Evolutionary conservation across 2,888 invertebrate species (phyloP), one percentile per base, ranked within the genome.

Genomic region (Diaperis boleti): DNA sequence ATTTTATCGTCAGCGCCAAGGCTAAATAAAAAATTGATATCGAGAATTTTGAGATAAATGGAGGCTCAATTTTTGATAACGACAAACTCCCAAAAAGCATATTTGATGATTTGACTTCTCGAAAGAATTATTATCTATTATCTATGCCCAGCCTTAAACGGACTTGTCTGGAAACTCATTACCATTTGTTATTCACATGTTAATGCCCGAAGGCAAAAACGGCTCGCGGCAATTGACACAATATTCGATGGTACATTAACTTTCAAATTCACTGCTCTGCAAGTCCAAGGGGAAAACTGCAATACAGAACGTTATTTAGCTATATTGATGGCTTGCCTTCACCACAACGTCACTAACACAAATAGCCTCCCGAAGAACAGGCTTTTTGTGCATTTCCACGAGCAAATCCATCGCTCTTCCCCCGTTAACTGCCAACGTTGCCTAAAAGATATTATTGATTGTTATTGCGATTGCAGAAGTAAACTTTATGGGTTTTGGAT

Each of bases 381-480:
- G 14, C 57, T 45, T 57, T 57, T 57, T 57, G 45, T 57, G 22
- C 57, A 45, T 57, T 45, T 57, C 57, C 44, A 57, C 45, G 45
- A 47, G 35, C 57, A 57, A 57, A 57, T 45, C 45, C 57, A 54
- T 57, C 57, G 57, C 45, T 44, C 57, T 45, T 42, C 55, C 13
- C 29, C 29, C 42, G 17, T 31, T 54, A 29, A 54, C 42, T 41
- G 26, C 29, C 42, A 54, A n/a, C 17, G 41, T 54, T 54, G 54
- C 54, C 41, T 54, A 54, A 54, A 54, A 54, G 41, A 42, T 10
- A 29, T 54, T 54, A 54, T 54, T 54, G 54, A 54, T 54, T 54
- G 29, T 54, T 54, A 54, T 41, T 31, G 20, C 52, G 52, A 37
- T 52, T 37, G 17, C 47, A 15, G 33, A 33, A 15, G 47, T 31